These are phyloP conservation scores for Lysandra bellargus DNA, from an alignment of 2,888 invertebrate species.

Conservation along the genomic window DNA sequence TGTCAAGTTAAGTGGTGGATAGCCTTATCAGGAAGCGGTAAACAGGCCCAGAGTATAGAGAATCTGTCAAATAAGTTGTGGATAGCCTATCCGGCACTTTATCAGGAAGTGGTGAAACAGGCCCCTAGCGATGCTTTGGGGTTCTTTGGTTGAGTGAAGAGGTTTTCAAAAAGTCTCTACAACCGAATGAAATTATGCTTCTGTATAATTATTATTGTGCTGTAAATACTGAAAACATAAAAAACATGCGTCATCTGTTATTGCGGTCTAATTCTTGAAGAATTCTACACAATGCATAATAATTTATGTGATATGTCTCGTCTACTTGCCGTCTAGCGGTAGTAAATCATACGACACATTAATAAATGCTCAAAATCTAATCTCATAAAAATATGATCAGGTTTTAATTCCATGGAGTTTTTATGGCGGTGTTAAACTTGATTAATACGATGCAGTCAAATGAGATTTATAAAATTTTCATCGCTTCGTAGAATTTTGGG, in stretches of 20 bases:
- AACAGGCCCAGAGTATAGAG: too few species aligned
- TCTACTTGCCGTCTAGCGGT: slow-evolving; percentile 66
- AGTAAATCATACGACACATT: slow-evolving; percentile 71
- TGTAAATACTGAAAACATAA: background rate
- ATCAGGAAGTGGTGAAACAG: too few species aligned
- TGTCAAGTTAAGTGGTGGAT: too few species aligned
- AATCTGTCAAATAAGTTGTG: too few species aligned
- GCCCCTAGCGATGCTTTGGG: too few species aligned
- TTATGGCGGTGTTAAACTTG: slow-evolving; percentile 76
- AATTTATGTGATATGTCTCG: slow-evolving; percentile 41
- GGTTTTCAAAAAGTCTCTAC: background rate
- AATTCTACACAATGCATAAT: slow-evolving; percentile 21
- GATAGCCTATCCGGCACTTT: too few species aligned
- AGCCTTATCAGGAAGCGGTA: too few species aligned
- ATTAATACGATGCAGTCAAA: slow-evolving; percentile 57
- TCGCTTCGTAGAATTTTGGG: background rate
- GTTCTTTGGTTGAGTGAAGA: too few species aligned
- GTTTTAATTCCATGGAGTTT: slow-evolving; percentile 71
- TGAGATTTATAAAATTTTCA: slow-evolving; percentile 5
- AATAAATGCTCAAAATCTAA: slow-evolving; percentile 77
- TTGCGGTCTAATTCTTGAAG: slow-evolving; percentile 3
- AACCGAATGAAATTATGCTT: background rate
- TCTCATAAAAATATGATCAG: slow-evolving; percentile 77
- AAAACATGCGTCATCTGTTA: slow-evolving; percentile 2
- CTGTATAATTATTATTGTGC: background rate